A percentile compares a stretch with the other conserved stretches of the same genome.
phyloP scores from a whole-genome alignment of 2,113 vertebrate species.

The Tragelaphus imberbis region DNA sequence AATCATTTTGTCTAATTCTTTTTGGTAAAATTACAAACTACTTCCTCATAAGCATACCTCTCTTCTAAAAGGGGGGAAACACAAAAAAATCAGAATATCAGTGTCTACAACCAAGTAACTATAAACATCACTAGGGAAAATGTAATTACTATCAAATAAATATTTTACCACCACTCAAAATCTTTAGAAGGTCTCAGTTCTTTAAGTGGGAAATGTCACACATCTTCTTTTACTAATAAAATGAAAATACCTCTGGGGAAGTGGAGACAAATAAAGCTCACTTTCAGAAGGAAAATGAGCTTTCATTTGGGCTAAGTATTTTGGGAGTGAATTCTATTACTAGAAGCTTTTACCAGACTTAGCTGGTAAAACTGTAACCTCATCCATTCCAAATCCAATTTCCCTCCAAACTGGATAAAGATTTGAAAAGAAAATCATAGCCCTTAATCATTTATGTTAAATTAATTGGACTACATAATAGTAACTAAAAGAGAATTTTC shows the following conservation, averaged over 20 bases:
- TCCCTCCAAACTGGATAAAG: neutral
- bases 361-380: neutral
- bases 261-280: neutral
- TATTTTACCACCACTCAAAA: neutral
- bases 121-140: neutral
- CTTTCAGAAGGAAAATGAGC: neutral
- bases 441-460: neutral
- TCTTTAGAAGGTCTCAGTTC: neutral
- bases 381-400: neutral
- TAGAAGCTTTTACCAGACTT: neutral
- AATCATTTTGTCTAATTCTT: neutral
- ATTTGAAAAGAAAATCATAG: neutral
- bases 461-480: neutral
- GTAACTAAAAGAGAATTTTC: neutral
- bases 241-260: neutral
- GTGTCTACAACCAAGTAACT: neutral
- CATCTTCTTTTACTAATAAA: neutral
- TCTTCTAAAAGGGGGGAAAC: neutral
- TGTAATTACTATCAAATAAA: neutral
- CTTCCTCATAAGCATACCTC: neutral
- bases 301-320: neutral
- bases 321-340: neutral
- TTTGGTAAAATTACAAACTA: constrained; percentile 8
- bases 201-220: neutral
- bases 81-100: neutral